Percentiles rank a stretch among this genome's conserved stretches.
These are phyloP conservation scores for Stichodactyla helianthus DNA, from an alignment of 64 coral and sea anemone species.

Conservation along the genomic window DNA sequence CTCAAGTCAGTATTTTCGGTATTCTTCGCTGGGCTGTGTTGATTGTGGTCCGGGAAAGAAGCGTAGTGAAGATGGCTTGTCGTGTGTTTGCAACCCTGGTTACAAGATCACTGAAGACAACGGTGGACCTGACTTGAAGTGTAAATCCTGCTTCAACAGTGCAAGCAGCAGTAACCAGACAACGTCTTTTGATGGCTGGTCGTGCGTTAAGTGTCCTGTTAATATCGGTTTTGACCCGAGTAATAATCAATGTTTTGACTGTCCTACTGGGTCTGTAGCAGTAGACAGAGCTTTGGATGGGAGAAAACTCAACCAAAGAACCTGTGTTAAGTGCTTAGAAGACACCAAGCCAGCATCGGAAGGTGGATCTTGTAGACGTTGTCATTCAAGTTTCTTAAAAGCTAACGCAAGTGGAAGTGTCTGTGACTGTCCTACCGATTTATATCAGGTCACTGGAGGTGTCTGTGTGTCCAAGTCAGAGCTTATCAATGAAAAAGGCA, in stretches of 20 bases:
- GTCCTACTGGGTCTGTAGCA: conserved; percentile 33
- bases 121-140: conserved; percentile 54
- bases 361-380: conserved; percentile 37
- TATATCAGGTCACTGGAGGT: conserved; percentile 36
- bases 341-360: conserved; percentile 34
- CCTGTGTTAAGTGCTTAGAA: conserved; percentile 49
- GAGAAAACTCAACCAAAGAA: background rate
- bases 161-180: conserved; percentile 38
- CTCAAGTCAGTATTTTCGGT: conserved; percentile 68
- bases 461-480: conserved; percentile 36
- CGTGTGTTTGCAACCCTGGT: conserved; percentile 72
- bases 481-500: conserved; percentile 22
- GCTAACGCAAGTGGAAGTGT: background rate
- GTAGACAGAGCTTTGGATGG: conserved; percentile 52
- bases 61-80: conserved; percentile 41
- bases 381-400: conserved; percentile 52
- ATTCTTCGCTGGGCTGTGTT: conserved; percentile 58
- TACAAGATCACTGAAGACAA: conserved; percentile 48
- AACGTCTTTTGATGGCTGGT: conserved; percentile 85
- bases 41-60: conserved; percentile 48
- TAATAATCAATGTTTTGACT: conserved; percentile 51
- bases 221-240: conserved; percentile 36
- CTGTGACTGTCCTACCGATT: conserved; percentile 22
- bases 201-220: conserved; percentile 63
- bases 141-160: conserved; percentile 32